These are phyloP conservation scores for Laupala kohalensis DNA, from an alignment of 1,140 invertebrate genomes.

Conservation along the genomic window DNA sequence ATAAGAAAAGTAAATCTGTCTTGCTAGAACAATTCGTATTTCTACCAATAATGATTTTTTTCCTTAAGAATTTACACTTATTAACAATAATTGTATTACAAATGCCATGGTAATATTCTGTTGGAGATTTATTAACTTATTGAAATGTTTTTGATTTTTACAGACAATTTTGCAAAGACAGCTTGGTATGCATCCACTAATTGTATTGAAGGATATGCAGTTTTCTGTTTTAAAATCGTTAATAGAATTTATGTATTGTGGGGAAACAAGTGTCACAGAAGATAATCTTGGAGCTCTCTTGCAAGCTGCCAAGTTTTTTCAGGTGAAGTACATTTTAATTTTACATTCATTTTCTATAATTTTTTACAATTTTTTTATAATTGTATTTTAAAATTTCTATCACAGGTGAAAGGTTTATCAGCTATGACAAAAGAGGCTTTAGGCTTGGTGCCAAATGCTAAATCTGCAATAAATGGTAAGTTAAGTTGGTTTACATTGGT, in stretches of 20 bases:
- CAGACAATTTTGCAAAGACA: slow-evolving; percentile 40
- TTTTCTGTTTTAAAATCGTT: slow-evolving; percentile 40
- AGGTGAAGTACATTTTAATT: slow-evolving; percentile 24
- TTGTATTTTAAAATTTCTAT: background rate
- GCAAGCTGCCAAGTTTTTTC: slow-evolving; percentile 37
- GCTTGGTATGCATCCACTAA: slow-evolving; percentile 37
- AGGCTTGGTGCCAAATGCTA: slow-evolving; percentile 15
- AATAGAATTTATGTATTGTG: slow-evolving; percentile 45
- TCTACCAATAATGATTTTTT: too few relatives aligned
- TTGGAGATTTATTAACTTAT: too few relatives aligned
- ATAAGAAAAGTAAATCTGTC: too few relatives aligned
- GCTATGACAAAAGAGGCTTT: slow-evolving; percentile 24
- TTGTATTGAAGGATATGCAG: slow-evolving; percentile 39
- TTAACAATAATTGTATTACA: too few relatives aligned
- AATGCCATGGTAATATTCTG: too few relatives aligned
- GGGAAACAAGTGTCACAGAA: slow-evolving; percentile 38
- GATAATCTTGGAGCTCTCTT: slow-evolving; percentile 34
- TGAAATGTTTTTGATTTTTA: slow-evolving; percentile 1
- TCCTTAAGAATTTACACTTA: too few relatives aligned
- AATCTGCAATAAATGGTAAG: slow-evolving; percentile 8
- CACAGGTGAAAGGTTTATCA: slow-evolving; percentile 34
- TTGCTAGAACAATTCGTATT: too few relatives aligned
- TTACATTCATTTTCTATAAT: background rate
- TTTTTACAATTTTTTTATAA: background rate
- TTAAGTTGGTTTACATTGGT: background rate